phyloP scores from a whole-genome alignment of 2,797 vertebrate species.

The Urosaurus nigricauda region DNA sequence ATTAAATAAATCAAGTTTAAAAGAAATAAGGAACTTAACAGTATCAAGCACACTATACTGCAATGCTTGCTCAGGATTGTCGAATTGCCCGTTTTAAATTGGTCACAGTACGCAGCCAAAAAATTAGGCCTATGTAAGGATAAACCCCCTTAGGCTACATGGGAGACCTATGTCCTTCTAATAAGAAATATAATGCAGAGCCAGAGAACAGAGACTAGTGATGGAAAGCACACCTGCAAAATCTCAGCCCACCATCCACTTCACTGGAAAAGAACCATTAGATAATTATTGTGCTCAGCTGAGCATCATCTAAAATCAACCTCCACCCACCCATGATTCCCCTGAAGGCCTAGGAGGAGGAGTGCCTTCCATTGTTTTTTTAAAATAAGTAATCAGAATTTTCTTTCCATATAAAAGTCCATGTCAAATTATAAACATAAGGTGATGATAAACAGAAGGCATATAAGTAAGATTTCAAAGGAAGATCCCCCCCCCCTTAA shows the following conservation, averaged over 20 bases:
- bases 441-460: constrained; percentile 31
- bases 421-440: constrained; percentile 32
- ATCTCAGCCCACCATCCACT: not conserved
- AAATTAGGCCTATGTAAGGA: not conserved
- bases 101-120: not conserved
- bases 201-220: not conserved
- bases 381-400: constrained; percentile 5
- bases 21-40: not conserved
- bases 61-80: not conserved
- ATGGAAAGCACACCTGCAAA: constrained; percentile 8
- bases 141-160: not conserved
- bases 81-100: not conserved
- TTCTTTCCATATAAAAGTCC: not conserved
- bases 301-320: constrained; percentile 4
- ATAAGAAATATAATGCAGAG: not conserved
- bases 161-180: not conserved
- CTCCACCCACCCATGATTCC: not conserved
- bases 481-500: not conserved
- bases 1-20: not conserved
- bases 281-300: not conserved
- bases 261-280: constrained; percentile 4
- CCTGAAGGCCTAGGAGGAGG: constrained; percentile 16
- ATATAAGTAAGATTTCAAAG: constrained; percentile 29
- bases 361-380: not conserved
- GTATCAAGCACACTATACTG: not conserved